Evolutionary conservation across 92 coral and sea anemone species (phyloP), one percentile per base, ranked within the genome.

Genomic region (Umimayanthus kanabou): DNA sequence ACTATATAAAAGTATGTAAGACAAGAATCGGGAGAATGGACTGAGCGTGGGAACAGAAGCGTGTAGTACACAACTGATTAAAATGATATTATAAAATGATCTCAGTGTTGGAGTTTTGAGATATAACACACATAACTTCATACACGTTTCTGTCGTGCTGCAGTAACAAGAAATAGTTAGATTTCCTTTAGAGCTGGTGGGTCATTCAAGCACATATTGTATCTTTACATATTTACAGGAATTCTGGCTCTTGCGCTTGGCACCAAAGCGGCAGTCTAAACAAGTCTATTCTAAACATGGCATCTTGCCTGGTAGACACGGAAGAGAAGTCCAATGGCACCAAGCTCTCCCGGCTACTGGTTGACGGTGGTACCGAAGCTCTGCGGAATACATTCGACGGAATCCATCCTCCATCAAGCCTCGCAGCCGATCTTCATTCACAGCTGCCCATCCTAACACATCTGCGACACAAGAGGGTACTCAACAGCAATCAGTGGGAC

Each of bases 401-500:
- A 3, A 23, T 61, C 70, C 89, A 85, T 29, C 73, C 93, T 16
- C 88, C 90, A 26, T 61, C 89, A 15, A 80, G 53, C 28, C 92
- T 91, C 65, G 71, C 49, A 33, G 58, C 61, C 7, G 70, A 81
- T 16, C 84, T 91, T 0, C 84, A 49, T 45, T 18, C 70, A 6
- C 87, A 85, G 26, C 76, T 79, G 39, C 71, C 75, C 22, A 61
- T 23, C 42, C 74, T 91, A 20, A 65, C 84, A 33, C 50, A 80
- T 47, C 93, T 93, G 40, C 23, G 76, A 61, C 49, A 43, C 57
- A 88, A 39, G 65, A 82, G 80, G 39, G 82, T 88, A 33, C 74
- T 93, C 14, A 90, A 80, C 89, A 88, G 79, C 75, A 87, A 70
- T 3, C 95, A 93, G 74, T 88, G 91, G 88, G 91, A 85, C 77